These are phyloP conservation scores for Hippoglossus stenolepis DNA, from an alignment of 2,113 vertebrate species.

Conservation along the genomic window DNA sequence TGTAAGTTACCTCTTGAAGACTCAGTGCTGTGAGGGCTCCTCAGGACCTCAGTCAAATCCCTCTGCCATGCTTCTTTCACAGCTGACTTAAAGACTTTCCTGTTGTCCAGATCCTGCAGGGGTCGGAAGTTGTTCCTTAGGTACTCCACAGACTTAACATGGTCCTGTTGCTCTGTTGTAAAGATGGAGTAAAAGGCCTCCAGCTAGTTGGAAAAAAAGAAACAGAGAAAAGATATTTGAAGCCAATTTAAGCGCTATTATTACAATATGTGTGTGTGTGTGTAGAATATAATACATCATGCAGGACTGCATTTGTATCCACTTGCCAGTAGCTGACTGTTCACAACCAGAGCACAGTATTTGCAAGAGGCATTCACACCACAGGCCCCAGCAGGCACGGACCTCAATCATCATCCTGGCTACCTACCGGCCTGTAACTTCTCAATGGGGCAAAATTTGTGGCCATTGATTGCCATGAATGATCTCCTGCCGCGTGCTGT, in stretches of 20 bases:
- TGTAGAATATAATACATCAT: slow-evolving; percentile 47
- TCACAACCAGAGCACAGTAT: too few relatives aligned
- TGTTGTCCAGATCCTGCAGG: slow-evolving; percentile 86
- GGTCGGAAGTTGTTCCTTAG: slow-evolving; percentile 97
- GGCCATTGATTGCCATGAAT: slow-evolving; percentile 78
- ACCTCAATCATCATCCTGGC: slow-evolving; percentile 65
- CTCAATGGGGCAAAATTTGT: slow-evolving; percentile 77
- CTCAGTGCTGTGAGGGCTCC: slow-evolving; percentile 90
- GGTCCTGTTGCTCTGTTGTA: slow-evolving; percentile 98
- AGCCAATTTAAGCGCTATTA: slow-evolving; percentile 23
- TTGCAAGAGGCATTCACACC: slow-evolving; percentile 11
- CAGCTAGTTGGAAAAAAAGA: slow-evolving; percentile 81
- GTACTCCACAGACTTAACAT: slow-evolving; percentile 98
- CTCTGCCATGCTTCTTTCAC: slow-evolving; percentile 94
- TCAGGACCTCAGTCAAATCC: slow-evolving; percentile 87
- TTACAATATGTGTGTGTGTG: background rate
- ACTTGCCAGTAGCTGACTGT: slow-evolving; percentile 20
- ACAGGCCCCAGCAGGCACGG: slow-evolving; percentile 44
- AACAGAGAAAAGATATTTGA: slow-evolving; percentile 39
- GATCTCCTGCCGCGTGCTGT: slow-evolving; percentile 73
- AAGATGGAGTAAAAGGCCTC: slow-evolving; percentile 99
- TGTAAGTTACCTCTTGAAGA: slow-evolving; percentile 89
- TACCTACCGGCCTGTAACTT: slow-evolving; percentile 72
- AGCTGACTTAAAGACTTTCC: slow-evolving; percentile 91
- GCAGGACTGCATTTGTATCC: slow-evolving; percentile 40